Evolutionary conservation across 2,797 vertebrate genomes (phyloP), one percentile per base, ranked within the genome.

Genomic region (Pogoniulus pusillus): DNA sequence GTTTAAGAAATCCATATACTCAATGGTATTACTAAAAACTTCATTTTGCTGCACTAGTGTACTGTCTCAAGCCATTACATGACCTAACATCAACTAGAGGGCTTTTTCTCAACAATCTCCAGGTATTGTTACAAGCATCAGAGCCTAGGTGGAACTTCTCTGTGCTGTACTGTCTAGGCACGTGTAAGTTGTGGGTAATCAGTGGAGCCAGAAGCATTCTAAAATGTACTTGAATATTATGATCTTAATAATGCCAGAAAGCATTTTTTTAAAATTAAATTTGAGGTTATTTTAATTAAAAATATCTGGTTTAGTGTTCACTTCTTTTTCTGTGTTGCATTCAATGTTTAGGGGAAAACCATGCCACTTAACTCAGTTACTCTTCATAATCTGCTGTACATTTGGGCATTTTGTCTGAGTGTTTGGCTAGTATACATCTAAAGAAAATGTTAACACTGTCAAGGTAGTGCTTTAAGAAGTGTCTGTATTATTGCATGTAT

Each of bases 251-350:
- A 92, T 87, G 59, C 73, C 82, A 73, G 66, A 79, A 87, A 94
- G 64, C 68, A 37, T 63, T 92, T 86, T 81, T 81, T 90, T 74
- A 0, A 3, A 69, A 93, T 91, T 30, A 91, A 88, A 86, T 66
- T 65, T 60, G 47, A 81, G 49, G 74, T 94, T 91, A 57, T 87
- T 94, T 76, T 90, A 92, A 83, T 91, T 86, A 66, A 87, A 91
- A 87, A 47, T 14, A 77, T 76, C 39, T 90, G 63, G 86, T 78
- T 85, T 55, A 81, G 45, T 79, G 9, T 92, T 95, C 57, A 66
- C 84, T 89, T 91, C 35, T 57, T 63, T 63, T 79, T 80, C 59
- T 75, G 32, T 19, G 3, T 65, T 94, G 41, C 66, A 59, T 72
- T 93, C 66, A 91, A n/a, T 55, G 87, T 89, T 55, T 43, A 72